A percentile compares a stretch with the other conserved stretches of the same genome.
Conservation (phyloP, 2,113 vertebrate genomes). For the Pagrus major region DNA sequence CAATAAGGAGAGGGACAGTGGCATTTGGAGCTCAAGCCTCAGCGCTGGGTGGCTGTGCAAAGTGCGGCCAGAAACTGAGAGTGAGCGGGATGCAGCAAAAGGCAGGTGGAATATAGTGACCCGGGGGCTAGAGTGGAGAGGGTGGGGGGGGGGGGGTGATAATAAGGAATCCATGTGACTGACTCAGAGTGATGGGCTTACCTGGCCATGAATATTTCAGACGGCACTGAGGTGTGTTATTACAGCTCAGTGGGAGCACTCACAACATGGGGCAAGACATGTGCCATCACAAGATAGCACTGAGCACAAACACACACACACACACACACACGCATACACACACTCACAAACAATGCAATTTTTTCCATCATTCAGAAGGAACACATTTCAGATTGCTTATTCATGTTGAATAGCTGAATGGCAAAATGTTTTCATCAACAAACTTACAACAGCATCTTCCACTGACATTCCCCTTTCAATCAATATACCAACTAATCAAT, state of each 20-base stretch:
- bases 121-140: slow-evolving; percentile 59
- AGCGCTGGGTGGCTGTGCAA: slow-evolving; percentile 24
- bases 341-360: slow-evolving; percentile 49
- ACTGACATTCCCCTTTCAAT: slow-evolving; percentile 59
- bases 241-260: slow-evolving; percentile 77
- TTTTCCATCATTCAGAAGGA: slow-evolving; percentile 51
- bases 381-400: slow-evolving; percentile 61
- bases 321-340: slow-evolving; percentile 37
- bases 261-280: slow-evolving; percentile 76
- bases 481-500: slow-evolving; percentile 63
- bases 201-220: slow-evolving; percentile 84
- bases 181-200: slow-evolving; percentile 78
- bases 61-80: slow-evolving; percentile 48
- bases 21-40: slow-evolving; percentile 50
- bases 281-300: slow-evolving; percentile 74
- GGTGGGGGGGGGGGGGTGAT: no score
- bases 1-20: slow-evolving; percentile 45
- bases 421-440: slow-evolving; percentile 68
- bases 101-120: slow-evolving; percentile 74
- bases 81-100: slow-evolving; percentile 59
- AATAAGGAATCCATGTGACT: slow-evolving; percentile 80
- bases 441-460: slow-evolving; percentile 61
- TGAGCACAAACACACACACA: slow-evolving; percentile 32
- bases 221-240: slow-evolving; percentile 81
- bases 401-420: slow-evolving; percentile 51